phyloP scores from a whole-genome alignment of 2,888 invertebrate species.

The Brassicogethes aeneus region DNA sequence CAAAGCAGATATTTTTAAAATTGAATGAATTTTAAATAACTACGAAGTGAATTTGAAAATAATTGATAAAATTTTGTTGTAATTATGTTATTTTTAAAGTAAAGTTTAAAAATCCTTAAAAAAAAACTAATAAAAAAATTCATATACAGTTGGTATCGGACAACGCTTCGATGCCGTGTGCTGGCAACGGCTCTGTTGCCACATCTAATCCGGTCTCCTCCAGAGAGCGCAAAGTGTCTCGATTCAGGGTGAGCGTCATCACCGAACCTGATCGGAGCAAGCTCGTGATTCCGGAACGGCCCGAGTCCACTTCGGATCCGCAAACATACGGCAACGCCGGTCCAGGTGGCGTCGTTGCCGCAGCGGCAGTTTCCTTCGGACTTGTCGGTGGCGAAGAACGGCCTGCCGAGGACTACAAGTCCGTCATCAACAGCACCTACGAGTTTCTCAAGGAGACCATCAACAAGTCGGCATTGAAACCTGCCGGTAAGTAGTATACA shows the following conservation, averaged over 20 bases:
- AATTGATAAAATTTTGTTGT: too few species aligned
- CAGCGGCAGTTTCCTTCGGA: slow-evolving; percentile 3
- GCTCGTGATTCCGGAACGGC: slow-evolving; percentile 11
- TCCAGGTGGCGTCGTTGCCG: slow-evolving; percentile 3
- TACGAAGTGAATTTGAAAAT: too few species aligned
- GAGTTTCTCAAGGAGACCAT: slow-evolving; percentile 32
- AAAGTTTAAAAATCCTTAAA: too few species aligned
- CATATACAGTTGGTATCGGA: too few species aligned
- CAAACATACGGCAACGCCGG: not conserved
- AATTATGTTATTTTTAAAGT: too few species aligned
- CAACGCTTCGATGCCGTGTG: too few species aligned
- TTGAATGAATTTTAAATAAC: too few species aligned
- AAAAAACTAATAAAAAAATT: too few species aligned
- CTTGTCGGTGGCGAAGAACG: slow-evolving; percentile 9
- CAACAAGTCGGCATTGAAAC: slow-evolving; percentile 25
- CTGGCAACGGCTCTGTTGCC: too few species aligned
- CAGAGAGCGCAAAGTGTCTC: slow-evolving; percentile 39
- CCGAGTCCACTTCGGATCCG: not conserved
- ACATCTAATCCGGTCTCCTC: not conserved
- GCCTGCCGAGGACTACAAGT: slow-evolving; percentile 28
- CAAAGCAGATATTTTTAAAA: too few species aligned
- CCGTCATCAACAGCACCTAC: slow-evolving; percentile 35
- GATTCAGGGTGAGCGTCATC: slow-evolving; percentile 47
- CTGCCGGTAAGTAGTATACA: slow-evolving; percentile 22
- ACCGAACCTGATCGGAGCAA: slow-evolving; percentile 39